Evolutionary conservation across 2,888 invertebrate species (phyloP).

Genomic region (Chrysotoxum bicinctum): DNA sequence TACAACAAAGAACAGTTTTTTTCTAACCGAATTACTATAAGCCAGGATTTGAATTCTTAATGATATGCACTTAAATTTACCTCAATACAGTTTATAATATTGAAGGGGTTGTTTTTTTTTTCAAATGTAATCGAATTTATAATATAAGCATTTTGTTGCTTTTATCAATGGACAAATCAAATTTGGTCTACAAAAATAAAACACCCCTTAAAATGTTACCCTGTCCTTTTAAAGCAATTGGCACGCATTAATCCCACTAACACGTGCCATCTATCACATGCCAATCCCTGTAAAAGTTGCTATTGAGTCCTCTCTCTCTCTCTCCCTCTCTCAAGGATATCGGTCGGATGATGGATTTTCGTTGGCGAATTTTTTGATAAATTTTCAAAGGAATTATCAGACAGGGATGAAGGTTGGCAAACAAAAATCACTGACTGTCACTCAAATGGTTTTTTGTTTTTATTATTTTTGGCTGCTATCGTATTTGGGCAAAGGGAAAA

Average conservation of each 20-base stretch:
- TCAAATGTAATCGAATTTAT: no score
- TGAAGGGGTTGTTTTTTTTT: conserved; percentile 41
- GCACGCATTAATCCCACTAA: conserved; percentile 60
- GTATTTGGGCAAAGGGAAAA: conserved; percentile 13
- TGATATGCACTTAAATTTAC: conserved; percentile 24
- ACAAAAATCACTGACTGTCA: conserved; percentile 25
- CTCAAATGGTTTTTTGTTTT: conserved; percentile 12
- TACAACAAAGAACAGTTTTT: not conserved
- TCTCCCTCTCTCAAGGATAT: conserved; percentile 7
- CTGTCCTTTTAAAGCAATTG: conserved; percentile 26
- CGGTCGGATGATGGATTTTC: conserved; percentile 53
- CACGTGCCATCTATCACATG: conserved; percentile 66
- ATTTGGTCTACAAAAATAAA: not conserved
- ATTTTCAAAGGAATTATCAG: conserved; percentile 17
- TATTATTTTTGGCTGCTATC: conserved; percentile 5
- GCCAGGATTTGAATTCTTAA: not conserved
- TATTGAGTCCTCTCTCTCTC: conserved; percentile 27
- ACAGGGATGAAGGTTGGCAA: not conserved
- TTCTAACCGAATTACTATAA: not conserved
- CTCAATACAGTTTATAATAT: not conserved
- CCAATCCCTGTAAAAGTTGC: conserved; percentile 39
- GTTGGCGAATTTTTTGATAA: conserved; percentile 37
- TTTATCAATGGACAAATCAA: conserved; percentile 38
- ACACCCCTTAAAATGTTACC: conserved; percentile 23
- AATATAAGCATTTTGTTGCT: not conserved